Evolutionary conservation across 1,140 invertebrate species (phyloP).

Genomic region (Samia ricini): DNA sequence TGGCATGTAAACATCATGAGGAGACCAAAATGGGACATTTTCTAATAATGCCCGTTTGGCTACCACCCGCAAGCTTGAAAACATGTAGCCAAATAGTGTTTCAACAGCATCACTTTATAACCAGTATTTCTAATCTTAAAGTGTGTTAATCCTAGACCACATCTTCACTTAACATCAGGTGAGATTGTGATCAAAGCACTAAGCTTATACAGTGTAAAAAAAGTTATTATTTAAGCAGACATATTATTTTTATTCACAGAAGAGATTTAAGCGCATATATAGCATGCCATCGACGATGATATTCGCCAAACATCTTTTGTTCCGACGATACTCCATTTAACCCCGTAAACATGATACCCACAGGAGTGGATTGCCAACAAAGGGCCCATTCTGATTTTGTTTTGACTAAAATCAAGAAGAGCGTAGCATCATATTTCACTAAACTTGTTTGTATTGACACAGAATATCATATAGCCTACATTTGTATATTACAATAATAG

Average conservation of each 20-base stretch:
- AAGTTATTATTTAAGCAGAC: no score
- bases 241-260: neutral
- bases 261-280: neutral
- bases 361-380: constrained; percentile 62
- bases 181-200: no score
- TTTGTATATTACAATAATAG: constrained; percentile 31
- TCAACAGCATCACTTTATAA: no score
- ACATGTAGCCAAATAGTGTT: no score
- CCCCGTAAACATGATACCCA: constrained; percentile 52
- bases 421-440: constrained; percentile 43
- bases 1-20: no score
- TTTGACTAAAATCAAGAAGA: constrained; percentile 55
- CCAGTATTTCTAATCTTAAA: no score
- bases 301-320: constrained; percentile 8
- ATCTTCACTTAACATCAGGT: no score
- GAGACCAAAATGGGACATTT: no score
- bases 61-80: no score
- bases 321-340: neutral
- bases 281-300: neutral
- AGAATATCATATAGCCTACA: constrained; percentile 2
- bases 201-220: no score
- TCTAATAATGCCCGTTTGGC: no score
- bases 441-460: constrained; percentile 51
- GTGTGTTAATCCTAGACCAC: no score
- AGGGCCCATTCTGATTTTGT: constrained; percentile 60